phyloP scores from a whole-genome alignment of 2,797 vertebrate species.

The Coregonus suidteri region DNA sequence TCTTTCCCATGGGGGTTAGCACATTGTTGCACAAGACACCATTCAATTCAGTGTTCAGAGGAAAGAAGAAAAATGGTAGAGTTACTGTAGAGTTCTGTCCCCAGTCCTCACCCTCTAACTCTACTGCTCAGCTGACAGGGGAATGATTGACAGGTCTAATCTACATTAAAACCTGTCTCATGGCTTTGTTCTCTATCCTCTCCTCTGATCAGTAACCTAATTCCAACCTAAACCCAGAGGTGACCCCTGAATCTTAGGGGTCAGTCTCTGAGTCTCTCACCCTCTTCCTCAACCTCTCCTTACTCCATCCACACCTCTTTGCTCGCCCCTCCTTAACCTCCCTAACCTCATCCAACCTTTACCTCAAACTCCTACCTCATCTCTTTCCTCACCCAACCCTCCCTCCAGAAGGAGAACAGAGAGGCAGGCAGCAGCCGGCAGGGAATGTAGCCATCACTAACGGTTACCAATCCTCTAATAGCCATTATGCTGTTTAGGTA shows the following conservation, averaged over 20 bases:
- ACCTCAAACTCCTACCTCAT: background rate
- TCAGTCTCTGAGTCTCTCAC: background rate
- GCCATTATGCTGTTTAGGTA: constrained; percentile 33
- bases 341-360: background rate
- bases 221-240: no score
- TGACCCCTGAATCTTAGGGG: no score
- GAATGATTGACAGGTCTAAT: background rate
- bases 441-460: constrained; percentile 11
- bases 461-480: constrained; percentile 23
- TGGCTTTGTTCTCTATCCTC: no score
- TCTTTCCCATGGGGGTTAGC: background rate
- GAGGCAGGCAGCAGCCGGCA: background rate
- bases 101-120: no score
- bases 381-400: background rate
- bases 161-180: background rate
- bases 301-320: background rate
- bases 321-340: background rate
- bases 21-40: background rate
- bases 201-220: no score
- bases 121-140: no score
- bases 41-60: background rate
- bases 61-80: background rate
- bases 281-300: background rate
- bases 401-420: constrained; percentile 7
- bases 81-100: no score